Base-by-base conservation (phyloP, 2,797 vertebrate species). In the Psittacula derbiana region DNA sequence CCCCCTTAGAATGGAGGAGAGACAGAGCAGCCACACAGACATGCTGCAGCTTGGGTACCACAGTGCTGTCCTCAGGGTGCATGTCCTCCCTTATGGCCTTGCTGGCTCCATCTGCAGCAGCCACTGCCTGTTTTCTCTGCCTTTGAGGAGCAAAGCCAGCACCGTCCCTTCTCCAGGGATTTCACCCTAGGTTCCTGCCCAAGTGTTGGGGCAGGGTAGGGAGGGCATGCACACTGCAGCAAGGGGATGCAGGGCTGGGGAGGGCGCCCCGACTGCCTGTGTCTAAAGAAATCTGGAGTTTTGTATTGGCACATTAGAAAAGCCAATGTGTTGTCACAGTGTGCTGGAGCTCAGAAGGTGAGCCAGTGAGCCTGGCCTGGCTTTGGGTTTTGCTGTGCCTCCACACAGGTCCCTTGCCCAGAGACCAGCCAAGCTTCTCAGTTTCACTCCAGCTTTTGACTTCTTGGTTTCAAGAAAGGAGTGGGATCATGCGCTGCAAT, bases 1-100 rank as follows among this genome's bases (percentile, higher is more conserved):
- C 12, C 19, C 12, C n/a, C 33, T 86, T 55, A 16, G 41, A 14
- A 76, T 2, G 11, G 43, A 67, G n/a, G 47, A 86, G n/a, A n/a
- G 1, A 1, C n/a, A 11, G 25, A 28, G 13, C 11, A 30, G 16
- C n/a, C 31, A 44, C 0, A 3, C 1, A 2, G 33, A 47, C 31
- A 10, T 16, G 40, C n/a, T 46, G 16, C 46, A 25, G 20, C 31
- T 47, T 0, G 0, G 53, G 12, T 52, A 27, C 11, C 2, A 4
- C 57, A 20, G 28, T 57, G 49, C 38, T 31, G 8, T 46, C 52
- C 46, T 46, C 0, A 0, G 58, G 20, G 13, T 23, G 20, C 1
- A 2, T 33, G 30, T 24, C 64, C 25, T 73, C 53, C 36, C 21
- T 61, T n/a, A 38, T 0, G 5, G 55, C 40, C 30, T 52, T 27